Conservation (phyloP, 2,888 invertebrate species). For the Pseudococcus viburni region DNA sequence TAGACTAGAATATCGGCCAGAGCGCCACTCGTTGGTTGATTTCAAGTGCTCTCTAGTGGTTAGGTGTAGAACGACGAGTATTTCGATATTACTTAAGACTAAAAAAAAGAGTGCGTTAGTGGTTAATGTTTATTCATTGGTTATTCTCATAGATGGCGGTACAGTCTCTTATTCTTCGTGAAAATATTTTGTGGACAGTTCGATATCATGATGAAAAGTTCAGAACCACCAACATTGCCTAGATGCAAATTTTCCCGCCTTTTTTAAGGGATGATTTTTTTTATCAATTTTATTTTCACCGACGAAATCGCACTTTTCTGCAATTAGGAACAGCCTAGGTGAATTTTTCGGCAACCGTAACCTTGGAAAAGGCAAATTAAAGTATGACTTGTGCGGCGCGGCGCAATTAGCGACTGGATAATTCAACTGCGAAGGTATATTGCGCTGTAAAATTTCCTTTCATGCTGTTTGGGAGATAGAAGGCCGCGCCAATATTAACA, state of each 20-base stretch:
- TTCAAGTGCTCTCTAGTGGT: neutral
- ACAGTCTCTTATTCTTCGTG: neutral
- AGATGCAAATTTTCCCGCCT: neutral
- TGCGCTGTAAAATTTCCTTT: slow-evolving; percentile 44
- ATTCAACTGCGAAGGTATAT: slow-evolving; percentile 14
- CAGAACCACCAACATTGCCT: neutral
- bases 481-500: slow-evolving; percentile 50
- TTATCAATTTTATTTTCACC: too few relatives aligned
- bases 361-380: slow-evolving; percentile 36
- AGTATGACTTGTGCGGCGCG: slow-evolving; percentile 8
- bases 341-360: neutral
- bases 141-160: neutral
- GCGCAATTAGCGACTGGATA: slow-evolving; percentile 38
- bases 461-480: slow-evolving; percentile 35
- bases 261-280: neutral
- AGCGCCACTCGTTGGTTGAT: neutral
- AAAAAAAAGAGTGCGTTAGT: neutral
- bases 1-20: too few relatives aligned
- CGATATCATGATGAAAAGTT: too few relatives aligned
- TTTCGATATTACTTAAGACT: neutral
- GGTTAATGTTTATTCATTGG: neutral
- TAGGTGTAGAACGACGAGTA: neutral
- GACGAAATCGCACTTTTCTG: neutral
- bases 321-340: neutral
- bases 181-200: neutral